Evolutionary conservation across 1,140 invertebrate species (phyloP), one percentile per base, ranked within the genome.

Genomic region (Plodia interpunctella): DNA sequence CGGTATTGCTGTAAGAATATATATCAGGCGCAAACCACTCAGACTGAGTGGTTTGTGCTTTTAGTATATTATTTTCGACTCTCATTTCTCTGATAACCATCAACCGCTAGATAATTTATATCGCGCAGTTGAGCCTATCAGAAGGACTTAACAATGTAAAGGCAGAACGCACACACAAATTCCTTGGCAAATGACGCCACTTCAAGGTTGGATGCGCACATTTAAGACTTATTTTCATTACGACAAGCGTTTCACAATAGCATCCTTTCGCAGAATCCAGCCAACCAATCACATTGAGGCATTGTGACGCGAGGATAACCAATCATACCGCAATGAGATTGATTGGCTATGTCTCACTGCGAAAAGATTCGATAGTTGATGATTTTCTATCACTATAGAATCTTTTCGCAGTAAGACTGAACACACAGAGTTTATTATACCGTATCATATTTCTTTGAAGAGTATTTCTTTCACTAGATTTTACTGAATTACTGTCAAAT

Each of bases 141-240:
- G 32, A 6, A 35, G 9, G 32, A 5, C 32, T 35, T 35, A 35
- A 13, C 32, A 35, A 35, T 35, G 32, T 35, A 11, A 10, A 35
- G 32, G 13, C 32, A 11, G 32, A 35, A 1, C 32, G 32, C 10
- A 35, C 32, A 9, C 32, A 35, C 32, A 35, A 3, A 35, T 35
- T 35, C 32, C 32, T 35, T 35, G 32, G 32, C 32, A 44, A 44
- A 44, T 44, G 38, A 44, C 38, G 38, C 38, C 38, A 44, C 38
- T 44, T 15, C 38, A 44, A 44, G 38, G 38, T 44, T 15, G 10
- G 1, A 44, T 10, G 38, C 38, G 38, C 38, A 44, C 38, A 44
- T 15, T 44, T n/a, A 15, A 5, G 38, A 44, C 38, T 44, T 25
- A 25, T 25, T 35, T 13, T 35, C 9, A 35, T 13, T 35, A n/a